These are phyloP conservation scores for Acleris laterana DNA, from an alignment of 2,888 invertebrate genomes.

Conservation along the genomic window DNA sequence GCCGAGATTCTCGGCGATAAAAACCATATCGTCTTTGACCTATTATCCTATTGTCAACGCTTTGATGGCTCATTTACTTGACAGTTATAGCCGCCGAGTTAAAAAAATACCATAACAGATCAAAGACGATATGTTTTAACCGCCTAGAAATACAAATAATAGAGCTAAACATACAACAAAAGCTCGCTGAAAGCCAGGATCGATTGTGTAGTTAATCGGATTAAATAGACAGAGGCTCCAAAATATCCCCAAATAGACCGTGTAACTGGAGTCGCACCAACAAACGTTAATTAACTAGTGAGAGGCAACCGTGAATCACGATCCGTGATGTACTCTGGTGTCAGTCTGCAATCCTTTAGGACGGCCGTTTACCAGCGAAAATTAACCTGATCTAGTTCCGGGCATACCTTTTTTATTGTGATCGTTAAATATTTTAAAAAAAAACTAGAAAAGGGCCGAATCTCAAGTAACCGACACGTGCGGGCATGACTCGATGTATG, in stretches of 20 bases:
- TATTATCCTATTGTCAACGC: no score
- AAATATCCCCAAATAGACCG: slow-evolving; percentile 24
- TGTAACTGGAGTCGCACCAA: slow-evolving; percentile 17
- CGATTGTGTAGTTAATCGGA: slow-evolving; percentile 9
- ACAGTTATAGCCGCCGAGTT: no score
- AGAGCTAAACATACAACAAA: neutral
- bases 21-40: no score
- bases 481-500: no score
- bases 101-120: no score
- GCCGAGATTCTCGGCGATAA: neutral
- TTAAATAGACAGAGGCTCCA: slow-evolving; percentile 10
- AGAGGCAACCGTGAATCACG: slow-evolving; percentile 8
- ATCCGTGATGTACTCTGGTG: slow-evolving; percentile 8
- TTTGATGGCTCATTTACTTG: no score
- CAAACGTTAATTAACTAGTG: slow-evolving; percentile 28
- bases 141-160: neutral
- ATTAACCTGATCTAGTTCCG: slow-evolving; percentile 15
- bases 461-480: no score
- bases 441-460: no score
- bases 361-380: slow-evolving; percentile 14
- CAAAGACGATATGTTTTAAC: no score
- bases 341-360: slow-evolving; percentile 14
- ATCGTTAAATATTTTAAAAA: no score
- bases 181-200: neutral
- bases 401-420: slow-evolving; percentile 8